Evolutionary conservation across 1,140 invertebrate genomes (phyloP).

Genomic region (Leptopilina clavipes): DNA sequence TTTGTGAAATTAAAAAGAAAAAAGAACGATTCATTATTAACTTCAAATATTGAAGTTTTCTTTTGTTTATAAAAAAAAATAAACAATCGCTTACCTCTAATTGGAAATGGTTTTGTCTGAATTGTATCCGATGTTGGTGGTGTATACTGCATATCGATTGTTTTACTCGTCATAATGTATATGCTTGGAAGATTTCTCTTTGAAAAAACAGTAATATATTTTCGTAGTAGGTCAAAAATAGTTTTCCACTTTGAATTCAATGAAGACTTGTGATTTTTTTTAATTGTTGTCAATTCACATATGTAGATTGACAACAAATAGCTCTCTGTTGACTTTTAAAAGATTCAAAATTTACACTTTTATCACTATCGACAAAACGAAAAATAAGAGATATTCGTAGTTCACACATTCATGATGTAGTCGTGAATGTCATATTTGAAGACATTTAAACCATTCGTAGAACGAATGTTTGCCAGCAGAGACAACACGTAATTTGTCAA

Average conservation of each 20-base stretch:
- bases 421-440: conserved; percentile 36
- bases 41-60: neutral
- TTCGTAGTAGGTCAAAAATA: neutral
- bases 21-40: too few species aligned
- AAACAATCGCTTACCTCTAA: conserved; percentile 79
- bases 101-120: conserved; percentile 90
- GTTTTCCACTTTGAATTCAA: neutral
- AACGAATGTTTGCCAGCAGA: neutral
- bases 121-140: conserved; percentile 87
- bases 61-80: conserved; percentile 35
- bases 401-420: conserved; percentile 1
- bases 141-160: conserved; percentile 70
- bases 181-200: conserved; percentile 34
- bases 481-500: conserved; percentile 15
- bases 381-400: neutral
- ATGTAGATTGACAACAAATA: neutral
- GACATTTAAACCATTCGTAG: neutral
- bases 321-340: neutral
- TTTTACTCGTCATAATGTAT: conserved; percentile 62
- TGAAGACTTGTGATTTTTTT: conserved; percentile 13
- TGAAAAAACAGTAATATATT: neutral
- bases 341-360: neutral
- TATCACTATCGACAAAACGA: neutral
- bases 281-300: neutral
- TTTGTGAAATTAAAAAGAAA: neutral